These are phyloP conservation scores for Sturnus vulgaris DNA, from an alignment of 2,113 vertebrate genomes.

Conservation along the genomic window DNA sequence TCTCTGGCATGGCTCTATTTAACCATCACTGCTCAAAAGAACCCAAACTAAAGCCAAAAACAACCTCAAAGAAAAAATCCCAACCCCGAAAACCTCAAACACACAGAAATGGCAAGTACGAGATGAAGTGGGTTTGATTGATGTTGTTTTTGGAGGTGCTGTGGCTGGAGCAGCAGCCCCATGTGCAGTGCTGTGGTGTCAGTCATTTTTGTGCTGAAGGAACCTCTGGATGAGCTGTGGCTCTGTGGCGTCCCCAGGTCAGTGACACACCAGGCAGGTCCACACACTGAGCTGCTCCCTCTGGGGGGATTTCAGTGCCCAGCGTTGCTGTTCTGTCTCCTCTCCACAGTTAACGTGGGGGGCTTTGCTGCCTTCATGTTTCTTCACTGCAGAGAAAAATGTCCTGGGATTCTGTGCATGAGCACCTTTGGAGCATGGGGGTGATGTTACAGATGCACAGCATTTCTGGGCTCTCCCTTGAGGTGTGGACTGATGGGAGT, in stretches of 20 bases:
- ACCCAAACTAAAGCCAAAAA: not conserved
- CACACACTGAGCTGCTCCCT: not conserved
- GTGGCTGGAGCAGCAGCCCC: not conserved
- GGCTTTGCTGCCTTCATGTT: rapidly evolving
- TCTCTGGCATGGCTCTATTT: not conserved
- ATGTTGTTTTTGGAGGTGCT: not conserved
- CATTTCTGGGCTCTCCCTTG: not conserved
- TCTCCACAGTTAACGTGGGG: not conserved
- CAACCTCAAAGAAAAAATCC: not conserved
- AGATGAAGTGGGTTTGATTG: not conserved
- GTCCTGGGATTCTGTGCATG: not conserved
- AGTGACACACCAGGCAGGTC: not conserved
- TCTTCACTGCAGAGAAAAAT: not conserved
- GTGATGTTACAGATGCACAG: not conserved
- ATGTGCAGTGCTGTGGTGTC: not conserved
- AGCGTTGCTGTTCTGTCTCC: not conserved
- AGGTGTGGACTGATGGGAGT: not conserved
- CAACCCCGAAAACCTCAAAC: not conserved
- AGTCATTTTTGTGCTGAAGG: not conserved
- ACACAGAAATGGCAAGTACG: not conserved
- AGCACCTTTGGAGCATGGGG: not conserved
- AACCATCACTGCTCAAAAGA: not conserved
- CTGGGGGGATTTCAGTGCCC: not conserved
- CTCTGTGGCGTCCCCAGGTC: not conserved
- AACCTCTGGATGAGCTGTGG: not conserved